Evolutionary conservation across 1,140 invertebrate genomes (phyloP).

Genomic region (Camponotus vicinus): DNA sequence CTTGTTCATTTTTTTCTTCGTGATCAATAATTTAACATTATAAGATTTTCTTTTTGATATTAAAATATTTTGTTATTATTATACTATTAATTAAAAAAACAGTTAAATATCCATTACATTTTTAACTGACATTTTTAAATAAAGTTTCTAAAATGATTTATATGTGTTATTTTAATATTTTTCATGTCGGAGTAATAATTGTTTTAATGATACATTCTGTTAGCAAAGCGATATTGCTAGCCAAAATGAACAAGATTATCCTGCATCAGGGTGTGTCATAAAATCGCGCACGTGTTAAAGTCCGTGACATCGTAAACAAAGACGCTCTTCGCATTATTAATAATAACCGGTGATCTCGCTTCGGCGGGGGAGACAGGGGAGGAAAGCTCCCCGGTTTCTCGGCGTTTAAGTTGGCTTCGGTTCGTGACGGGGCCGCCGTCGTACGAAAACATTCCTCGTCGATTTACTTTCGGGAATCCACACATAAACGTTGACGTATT

Average conservation of each 20-base stretch:
- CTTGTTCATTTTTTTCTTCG: too few relatives aligned
- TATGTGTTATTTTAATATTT: background rate
- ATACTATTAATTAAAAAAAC: too few relatives aligned
- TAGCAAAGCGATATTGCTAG: background rate
- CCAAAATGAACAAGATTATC: slow-evolving; percentile 32
- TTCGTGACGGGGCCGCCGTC: slow-evolving; percentile 76
- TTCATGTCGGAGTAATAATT: slow-evolving; percentile 4
- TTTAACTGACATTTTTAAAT: background rate
- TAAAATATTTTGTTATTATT: background rate
- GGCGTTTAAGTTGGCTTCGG: slow-evolving; percentile 81
- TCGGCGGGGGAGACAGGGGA: slow-evolving; percentile 4
- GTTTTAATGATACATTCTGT: background rate
- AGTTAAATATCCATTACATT: background rate
- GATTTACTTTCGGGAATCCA: slow-evolving; percentile 84
- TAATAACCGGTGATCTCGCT: slow-evolving; percentile 76
- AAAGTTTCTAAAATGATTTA: background rate
- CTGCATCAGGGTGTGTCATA: slow-evolving; percentile 32
- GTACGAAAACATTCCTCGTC: slow-evolving; percentile 84
- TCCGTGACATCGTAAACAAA: slow-evolving; percentile 76
- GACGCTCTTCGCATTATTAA: slow-evolving; percentile 77
- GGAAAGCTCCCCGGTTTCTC: slow-evolving; percentile 31
- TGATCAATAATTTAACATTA: too few relatives aligned
- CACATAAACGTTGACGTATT: slow-evolving; percentile 85
- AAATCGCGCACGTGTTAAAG: slow-evolving; percentile 64
- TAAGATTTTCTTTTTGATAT: too few relatives aligned